Evolutionary conservation across 2,797 vertebrate species (phyloP), one percentile per base, ranked within the genome.

Genomic region (Pangasius mekongensis): DNA sequence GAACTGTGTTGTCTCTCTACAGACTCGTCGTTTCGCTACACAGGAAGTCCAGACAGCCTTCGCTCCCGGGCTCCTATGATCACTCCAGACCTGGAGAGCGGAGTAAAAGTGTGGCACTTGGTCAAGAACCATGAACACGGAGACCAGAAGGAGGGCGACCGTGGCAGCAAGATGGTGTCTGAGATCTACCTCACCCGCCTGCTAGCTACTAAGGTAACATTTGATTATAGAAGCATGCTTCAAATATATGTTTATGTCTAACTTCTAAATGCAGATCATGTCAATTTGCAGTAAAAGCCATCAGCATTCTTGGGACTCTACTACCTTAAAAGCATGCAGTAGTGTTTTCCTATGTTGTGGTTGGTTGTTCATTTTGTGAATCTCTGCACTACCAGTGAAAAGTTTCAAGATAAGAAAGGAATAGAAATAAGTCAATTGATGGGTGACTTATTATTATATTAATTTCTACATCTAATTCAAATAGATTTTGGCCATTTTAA

Each of bases 41-140:
- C 98, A 0, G 98, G 98, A 49, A 99, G 98, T 90, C 98, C 98
- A 0, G 98, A 99, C 95, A 99, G 98, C 94, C 97, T 99, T 39
- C 97, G 98, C 6, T 99, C 98, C 1, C 96, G 98, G 0, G 96
- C 98, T 2, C 99, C 99, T 73, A 99, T 99, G 99, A 99, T 99
- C 95, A 99, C 99, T 5, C 99, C 99, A 0, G 99, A 99, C 91
- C 96, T 99, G 85, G 99, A 99, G 88, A 99, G 98, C 0, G 98
- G 99, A 0, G 98, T 99, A 83, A 99, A 99, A 93, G 97, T 99
- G 86, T 99, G 99, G 99, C 99, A 99, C 91, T 93, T 99, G 91
- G 99, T 99, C 87, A 99, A 99, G 94, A 99, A 99, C 94, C 99
- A 99, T 5, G 98, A 99, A 80, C 99, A 99, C 0, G 98, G 98